Conservation (phyloP, 1,140 invertebrate genomes). For the Diabrotica undecimpunctata region DNA sequence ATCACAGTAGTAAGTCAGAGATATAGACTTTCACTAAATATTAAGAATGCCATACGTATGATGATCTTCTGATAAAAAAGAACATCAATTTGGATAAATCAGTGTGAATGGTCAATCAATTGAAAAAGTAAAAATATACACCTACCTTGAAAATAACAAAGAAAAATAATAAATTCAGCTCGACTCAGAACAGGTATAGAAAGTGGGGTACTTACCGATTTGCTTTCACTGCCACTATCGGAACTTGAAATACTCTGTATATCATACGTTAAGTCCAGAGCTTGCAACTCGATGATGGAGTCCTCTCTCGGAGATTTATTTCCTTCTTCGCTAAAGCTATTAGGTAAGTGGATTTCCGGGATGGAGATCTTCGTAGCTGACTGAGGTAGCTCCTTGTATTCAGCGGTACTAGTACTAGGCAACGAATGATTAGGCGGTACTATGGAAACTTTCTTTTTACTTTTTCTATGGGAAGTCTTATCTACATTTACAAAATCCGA, state of each 20-base stretch:
- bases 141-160: too few species aligned
- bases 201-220: neutral
- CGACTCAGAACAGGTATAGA: neutral
- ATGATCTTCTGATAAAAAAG: too few species aligned
- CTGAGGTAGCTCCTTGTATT: constrained; percentile 34
- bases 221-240: constrained; percentile 38
- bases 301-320: constrained; percentile 33
- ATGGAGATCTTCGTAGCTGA: constrained; percentile 27
- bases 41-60: too few species aligned
- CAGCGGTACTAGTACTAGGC: constrained; percentile 40
- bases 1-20: too few species aligned
- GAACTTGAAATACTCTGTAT: constrained; percentile 47
- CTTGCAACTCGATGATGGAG: constrained; percentile 47
- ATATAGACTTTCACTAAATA: too few species aligned
- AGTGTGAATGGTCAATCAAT: too few species aligned
- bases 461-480: constrained; percentile 33
- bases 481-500: constrained; percentile 34
- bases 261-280: constrained; percentile 46
- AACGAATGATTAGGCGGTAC: constrained; percentile 40
- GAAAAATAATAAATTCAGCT: too few species aligned
- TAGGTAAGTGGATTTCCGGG: constrained; percentile 30
- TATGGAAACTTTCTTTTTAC: constrained; percentile 46
- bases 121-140: too few species aligned
- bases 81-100: too few species aligned
- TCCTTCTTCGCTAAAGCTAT: constrained; percentile 36